Base-by-base conservation (phyloP, 1,140 invertebrate genomes). In the Panagrolaimus sp. region DNA sequence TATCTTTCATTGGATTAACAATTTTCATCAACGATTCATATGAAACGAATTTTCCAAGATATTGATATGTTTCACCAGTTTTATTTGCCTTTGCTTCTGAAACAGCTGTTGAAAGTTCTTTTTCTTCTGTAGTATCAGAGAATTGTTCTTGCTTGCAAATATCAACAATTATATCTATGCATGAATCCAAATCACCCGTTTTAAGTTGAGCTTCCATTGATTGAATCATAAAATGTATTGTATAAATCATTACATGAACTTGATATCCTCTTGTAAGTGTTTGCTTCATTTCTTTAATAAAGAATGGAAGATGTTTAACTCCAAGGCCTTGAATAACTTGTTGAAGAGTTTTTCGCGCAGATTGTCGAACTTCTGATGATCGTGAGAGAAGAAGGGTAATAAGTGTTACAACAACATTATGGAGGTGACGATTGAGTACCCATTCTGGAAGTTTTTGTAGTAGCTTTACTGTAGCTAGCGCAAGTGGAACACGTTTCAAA, bases 401-500 rank as follows among this genome's bases (percentile, higher is more conserved):
- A 0, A 95, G 83, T 82, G 94, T 93, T 84, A 93, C 88, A 48
- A 96, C 88, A 43, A 96, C 89, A 64, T 90, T 89, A 38, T 91
- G 89, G 45, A 96, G 83, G 84, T 92, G 90, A 62, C 87, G 83
- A 45, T 90, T 87, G 14, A 96, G 79, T 31, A 92, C 72, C 87
- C 48, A 63, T 43, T 67, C 84, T 0, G 94, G 93, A 45, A 98
- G 85, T 75, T 90, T 89, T 78, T 96, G 91, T 11, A 98, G 81
- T 23, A 98, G 80, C 81, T 96, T 96, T 0, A 96, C 91, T 72
- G 95, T 87, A 0, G 94, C 92, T 46, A 96, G 84, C 0, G 92
- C 92, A 73, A 98, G 89, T 0, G 95, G 93, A 11, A 96, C 90
- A 67, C 91, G 86, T 67, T 92, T 84, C 72, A 96, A 89, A 80